phyloP scores from a whole-genome alignment of 2,888 invertebrate genomes.

The Caenorhabditis macrosperma region DNA sequence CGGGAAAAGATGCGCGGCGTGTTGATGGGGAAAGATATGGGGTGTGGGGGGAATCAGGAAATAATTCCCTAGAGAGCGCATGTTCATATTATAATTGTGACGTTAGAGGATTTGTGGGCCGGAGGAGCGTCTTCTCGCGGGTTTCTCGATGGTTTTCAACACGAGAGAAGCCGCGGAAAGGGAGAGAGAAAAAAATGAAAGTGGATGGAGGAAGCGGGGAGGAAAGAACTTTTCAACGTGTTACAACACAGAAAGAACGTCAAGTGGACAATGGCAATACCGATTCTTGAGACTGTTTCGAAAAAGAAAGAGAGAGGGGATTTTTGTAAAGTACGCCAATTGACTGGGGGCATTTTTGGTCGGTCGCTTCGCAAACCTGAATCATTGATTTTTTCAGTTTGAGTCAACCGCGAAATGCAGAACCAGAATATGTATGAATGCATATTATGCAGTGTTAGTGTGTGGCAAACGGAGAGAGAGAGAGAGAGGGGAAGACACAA shows the following conservation, averaged over 20 bases:
- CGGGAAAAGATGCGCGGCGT: conserved; percentile 26
- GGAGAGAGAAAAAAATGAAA: conserved; percentile 18
- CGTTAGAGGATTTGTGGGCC: conserved; percentile 19
- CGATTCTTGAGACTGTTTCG: not conserved
- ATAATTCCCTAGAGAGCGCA: conserved; percentile 39
- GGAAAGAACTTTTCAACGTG: not conserved
- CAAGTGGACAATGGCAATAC: conserved; percentile 24
- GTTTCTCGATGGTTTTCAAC: conserved; percentile 19
- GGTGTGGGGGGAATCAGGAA: conserved; percentile 7
- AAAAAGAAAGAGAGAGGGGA: too few relatives aligned
- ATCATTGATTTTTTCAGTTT: conserved; percentile 44
- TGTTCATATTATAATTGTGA: conserved; percentile 55
- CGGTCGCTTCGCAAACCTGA: too few relatives aligned
- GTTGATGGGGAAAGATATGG: not conserved
- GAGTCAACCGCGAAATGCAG: conserved; percentile 53
- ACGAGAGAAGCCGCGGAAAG: too few relatives aligned
- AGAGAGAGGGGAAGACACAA: conserved; percentile 14
- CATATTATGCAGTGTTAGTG: conserved; percentile 47
- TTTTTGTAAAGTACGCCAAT: conserved; percentile 10
- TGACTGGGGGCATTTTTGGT: not conserved
- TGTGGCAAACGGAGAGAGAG: conserved; percentile 13
- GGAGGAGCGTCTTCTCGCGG: not conserved
- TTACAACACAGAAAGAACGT: conserved; percentile 10
- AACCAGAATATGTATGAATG: conserved; percentile 60
- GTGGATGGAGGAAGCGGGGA: not conserved